phyloP scores from a whole-genome alignment of 2,797 vertebrate species.

The Protonibea diacanthus region DNA sequence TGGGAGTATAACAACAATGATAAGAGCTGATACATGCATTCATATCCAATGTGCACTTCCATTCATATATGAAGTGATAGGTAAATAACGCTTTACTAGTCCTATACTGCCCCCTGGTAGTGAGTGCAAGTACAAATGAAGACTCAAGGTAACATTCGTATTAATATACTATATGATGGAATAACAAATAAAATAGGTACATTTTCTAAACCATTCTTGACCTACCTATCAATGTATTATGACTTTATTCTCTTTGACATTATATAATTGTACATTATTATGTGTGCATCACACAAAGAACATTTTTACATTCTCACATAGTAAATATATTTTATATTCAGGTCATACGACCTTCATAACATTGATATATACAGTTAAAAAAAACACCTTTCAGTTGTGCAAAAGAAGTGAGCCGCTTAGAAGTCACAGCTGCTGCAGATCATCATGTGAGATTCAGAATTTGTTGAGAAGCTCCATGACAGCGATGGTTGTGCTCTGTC shows the following conservation, averaged over 20 bases:
- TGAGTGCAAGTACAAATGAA: not conserved
- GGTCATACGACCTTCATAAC: not conserved
- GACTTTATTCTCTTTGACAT: not conserved
- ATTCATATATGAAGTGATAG: slow-evolving; percentile 1
- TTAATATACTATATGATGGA: not conserved
- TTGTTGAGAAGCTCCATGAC: slow-evolving; percentile 86
- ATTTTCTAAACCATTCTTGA: slow-evolving; percentile 9
- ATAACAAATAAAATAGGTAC: slow-evolving; percentile 30
- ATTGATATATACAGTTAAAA: no score
- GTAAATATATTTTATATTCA: slow-evolving; percentile 17
- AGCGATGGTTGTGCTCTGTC: slow-evolving; percentile 90
- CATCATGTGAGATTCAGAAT: slow-evolving; percentile 57
- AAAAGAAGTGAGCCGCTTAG: slow-evolving; percentile 29
- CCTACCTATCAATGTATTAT: not conserved
- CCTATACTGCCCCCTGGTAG: slow-evolving; percentile 75
- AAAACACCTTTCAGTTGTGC: slow-evolving; percentile 23
- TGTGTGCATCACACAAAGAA: slow-evolving; percentile 20
- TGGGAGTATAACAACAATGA: slow-evolving; percentile 11
- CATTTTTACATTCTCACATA: slow-evolving; percentile 22
- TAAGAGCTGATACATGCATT: slow-evolving; percentile 23
- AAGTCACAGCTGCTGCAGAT: slow-evolving; percentile 33
- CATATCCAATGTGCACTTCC: not conserved
- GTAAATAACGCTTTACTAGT: slow-evolving; percentile 43
- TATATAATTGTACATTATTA: not conserved
- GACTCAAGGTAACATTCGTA: not conserved